Evolutionary conservation across 1,140 invertebrate genomes (phyloP).

Genomic region (Dryas iulia): DNA sequence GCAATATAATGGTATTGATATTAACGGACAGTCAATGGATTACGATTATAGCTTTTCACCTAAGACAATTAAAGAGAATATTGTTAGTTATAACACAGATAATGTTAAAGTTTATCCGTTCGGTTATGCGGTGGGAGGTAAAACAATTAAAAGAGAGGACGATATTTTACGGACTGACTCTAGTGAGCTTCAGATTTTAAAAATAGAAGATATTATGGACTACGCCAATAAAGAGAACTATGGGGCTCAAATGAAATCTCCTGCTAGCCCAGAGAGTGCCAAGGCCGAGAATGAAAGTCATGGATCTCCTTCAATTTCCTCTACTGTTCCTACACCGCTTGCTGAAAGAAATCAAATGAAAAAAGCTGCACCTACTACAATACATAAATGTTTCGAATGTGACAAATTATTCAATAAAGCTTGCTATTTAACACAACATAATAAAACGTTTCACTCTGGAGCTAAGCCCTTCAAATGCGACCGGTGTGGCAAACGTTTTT

Average conservation of each 20-base stretch:
- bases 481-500: constrained; percentile 91
- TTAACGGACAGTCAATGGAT: constrained; percentile 53
- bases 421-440: constrained; percentile 94
- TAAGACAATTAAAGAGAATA: constrained; percentile 52
- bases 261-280: constrained; percentile 70
- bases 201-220: constrained; percentile 75
- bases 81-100: constrained; percentile 53
- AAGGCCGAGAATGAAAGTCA: constrained; percentile 69
- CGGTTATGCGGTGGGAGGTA: constrained; percentile 61
- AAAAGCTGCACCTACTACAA: constrained; percentile 57
- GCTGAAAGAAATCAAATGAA: constrained; percentile 71
- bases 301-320: constrained; percentile 65
- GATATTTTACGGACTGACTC: constrained; percentile 52
- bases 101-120: constrained; percentile 63
- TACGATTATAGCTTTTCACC: constrained; percentile 63
- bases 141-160: constrained; percentile 69
- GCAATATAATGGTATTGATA: constrained; percentile 65
- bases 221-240: constrained; percentile 80
- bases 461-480: constrained; percentile 92
- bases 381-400: constrained; percentile 90
- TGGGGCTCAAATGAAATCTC: constrained; percentile 73
- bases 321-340: constrained; percentile 67
- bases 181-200: constrained; percentile 68
- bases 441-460: constrained; percentile 93
- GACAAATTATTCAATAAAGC: constrained; percentile 92